A percentile compares a stretch with the other conserved stretches of the same genome.
Evolutionary conservation across 1,140 invertebrate genomes (phyloP).

Genomic region (Leptopilina boulardi): DNA sequence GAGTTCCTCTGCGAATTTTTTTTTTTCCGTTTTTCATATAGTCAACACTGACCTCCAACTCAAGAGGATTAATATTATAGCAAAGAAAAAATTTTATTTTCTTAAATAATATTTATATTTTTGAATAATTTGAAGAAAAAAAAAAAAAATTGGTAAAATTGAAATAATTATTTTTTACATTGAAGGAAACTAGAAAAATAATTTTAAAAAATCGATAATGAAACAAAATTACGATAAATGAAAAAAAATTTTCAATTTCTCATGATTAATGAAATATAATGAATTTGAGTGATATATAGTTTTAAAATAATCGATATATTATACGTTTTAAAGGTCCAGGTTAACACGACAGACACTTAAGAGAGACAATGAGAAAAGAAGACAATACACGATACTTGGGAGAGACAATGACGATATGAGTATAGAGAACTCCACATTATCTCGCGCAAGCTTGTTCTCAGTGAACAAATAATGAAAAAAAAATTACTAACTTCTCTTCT

Average conservation of each 20-base stretch:
- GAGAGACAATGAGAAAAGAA: neutral
- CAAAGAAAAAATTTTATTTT: too few relatives aligned
- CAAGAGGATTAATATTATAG: conserved; percentile 50
- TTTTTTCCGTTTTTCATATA: neutral
- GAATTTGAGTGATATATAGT: neutral
- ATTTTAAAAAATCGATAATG: too few relatives aligned
- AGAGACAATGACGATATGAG: neutral
- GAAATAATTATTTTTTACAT: too few relatives aligned
- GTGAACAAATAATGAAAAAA: conserved; percentile 21
- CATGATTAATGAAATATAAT: too few relatives aligned
- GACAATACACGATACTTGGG: neutral
- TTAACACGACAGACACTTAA: conserved; percentile 4
- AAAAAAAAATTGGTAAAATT: too few relatives aligned
- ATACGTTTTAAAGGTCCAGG: neutral
- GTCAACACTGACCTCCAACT: conserved; percentile 47
- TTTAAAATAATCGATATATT: neutral
- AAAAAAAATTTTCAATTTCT: too few relatives aligned
- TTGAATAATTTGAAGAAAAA: too few relatives aligned
- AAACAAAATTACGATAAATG: too few relatives aligned
- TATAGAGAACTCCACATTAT: conserved; percentile 20
- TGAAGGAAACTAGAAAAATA: too few relatives aligned
- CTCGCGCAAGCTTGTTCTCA: neutral
- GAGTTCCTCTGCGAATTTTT: neutral
- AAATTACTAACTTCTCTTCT: neutral
- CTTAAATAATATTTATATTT: too few relatives aligned